Base-by-base conservation (phyloP, 2,113 vertebrate species). In the Amia ocellicauda region DNA sequence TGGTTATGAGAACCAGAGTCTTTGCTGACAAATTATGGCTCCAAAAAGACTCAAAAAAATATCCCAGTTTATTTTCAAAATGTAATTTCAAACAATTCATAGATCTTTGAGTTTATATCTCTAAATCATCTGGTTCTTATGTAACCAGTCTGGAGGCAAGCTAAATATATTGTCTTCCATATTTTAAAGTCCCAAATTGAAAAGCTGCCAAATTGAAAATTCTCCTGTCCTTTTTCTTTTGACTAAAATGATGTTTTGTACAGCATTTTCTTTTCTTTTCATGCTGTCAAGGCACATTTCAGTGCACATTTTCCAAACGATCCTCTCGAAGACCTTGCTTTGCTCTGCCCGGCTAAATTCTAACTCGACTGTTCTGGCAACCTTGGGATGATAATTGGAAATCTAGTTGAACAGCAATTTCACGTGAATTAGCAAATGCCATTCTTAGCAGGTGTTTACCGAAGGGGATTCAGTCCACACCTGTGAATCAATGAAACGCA, bases 341-440 rank as follows among this genome's bases (percentile, higher is more conserved):
- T 54, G 20, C 14, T 47, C 45, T 47, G 7, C 14, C n/a, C 45
- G 7, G 45, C n/a, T 19, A 4, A n/a, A 19, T 47, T 13, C n/a
- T 13, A 54, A 13, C 13, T 5, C 24, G 2, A 50, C 20, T 23
- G 24, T 14, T 53, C 19, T 27, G 20, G 20, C 68, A 69, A 86
- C 76, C 81, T 75, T 78, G 49, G 74, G 74, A 74, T 74, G 85
- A 81, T 89, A 87, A 84, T 86, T 85, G 81, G 74, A 79, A 72
- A 80, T 85, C 78, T 81, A 83, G 69, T 85, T 80, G 83, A 88
- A 82, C 73, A 68, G 78, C 78, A 74, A 83, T 84, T 84, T 84
- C 85, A 70, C 86, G 76, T 83, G 84, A 81, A 78, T 86, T 81
- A 86, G 85, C 79, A 87, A 88, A 87, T 89, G 88, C 83, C 86